Percentiles rank a stretch among this genome's conserved stretches.
These are phyloP conservation scores for Mixornis gularis DNA, from an alignment of 2,113 vertebrate species.

Conservation along the genomic window DNA sequence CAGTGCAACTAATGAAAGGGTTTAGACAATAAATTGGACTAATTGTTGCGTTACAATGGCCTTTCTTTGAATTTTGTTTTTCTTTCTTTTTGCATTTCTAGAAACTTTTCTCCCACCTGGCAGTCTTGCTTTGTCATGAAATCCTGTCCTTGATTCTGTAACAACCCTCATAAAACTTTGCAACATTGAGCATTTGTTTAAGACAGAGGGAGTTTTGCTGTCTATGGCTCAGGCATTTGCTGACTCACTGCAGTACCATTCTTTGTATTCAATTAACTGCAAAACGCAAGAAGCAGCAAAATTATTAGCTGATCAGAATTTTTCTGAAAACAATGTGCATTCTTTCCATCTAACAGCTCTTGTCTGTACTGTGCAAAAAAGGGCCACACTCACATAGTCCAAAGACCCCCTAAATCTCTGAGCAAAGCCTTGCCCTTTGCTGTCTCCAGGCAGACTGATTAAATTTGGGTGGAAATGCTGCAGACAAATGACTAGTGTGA, in stretches of 20 bases:
- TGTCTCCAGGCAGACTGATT: background rate
- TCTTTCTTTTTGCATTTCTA: background rate
- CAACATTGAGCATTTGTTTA: background rate
- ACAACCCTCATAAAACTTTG: background rate
- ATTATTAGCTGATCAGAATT: background rate
- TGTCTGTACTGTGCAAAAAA: background rate
- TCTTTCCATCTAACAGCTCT: background rate
- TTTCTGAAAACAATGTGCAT: background rate
- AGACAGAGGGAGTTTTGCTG: background rate
- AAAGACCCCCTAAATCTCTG: background rate
- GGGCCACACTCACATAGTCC: background rate
- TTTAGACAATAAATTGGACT: background rate
- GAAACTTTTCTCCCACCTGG: background rate
- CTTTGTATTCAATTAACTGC: background rate
- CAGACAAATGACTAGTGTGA: background rate
- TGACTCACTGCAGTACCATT: background rate
- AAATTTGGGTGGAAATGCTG: background rate
- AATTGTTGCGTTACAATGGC: background rate
- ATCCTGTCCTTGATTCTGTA: background rate
- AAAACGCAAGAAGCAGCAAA: background rate
- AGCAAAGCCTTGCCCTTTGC: background rate
- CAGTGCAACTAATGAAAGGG: background rate
- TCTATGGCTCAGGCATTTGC: background rate
- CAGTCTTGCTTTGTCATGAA: background rate
- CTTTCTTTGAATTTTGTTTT: background rate